Base-by-base conservation (phyloP, 2,797 vertebrate species). In the Falco columbarius region DNA sequence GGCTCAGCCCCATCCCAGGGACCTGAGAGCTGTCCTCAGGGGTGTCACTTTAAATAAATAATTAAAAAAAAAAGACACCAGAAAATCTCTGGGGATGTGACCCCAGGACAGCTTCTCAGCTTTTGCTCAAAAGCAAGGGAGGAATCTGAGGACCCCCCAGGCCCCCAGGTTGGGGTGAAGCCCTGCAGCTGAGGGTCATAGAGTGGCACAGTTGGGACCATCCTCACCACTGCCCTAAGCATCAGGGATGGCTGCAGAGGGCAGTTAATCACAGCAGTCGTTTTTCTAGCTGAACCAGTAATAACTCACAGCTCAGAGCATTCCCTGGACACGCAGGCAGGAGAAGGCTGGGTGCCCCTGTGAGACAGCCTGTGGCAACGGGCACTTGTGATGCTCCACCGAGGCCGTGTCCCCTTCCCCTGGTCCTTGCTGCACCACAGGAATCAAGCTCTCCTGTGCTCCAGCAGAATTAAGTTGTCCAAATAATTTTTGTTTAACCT, bases 161-260 rank as follows among this genome's bases (percentile, higher is more conserved):
- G 27, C 14, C 24, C 42, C 49, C 6, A 4, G 26, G 27, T 52
- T 20, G 15, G 51, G 58, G 30, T 27, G 51, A 65, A 42, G 51
- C 74, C 44, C 16, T 12, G 30, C 0, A 2, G 19, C 44, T 0
- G 0, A 15, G 8, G 27, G 10, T 8, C 3, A 12, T 6, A 8
- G 71, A 19, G 46, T 2, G 12, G 36, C 32, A 5, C 0, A 27
- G 32, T 6, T 30, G 73, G 38, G n/a, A 30, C 52, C n/a, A 7
- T 16, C 59, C 29, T 54, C 38, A 5, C 10, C 23, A 1, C 81
- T 26, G 29, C 27, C 66, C 51, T 16, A 3, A n/a, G 65, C 51
- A 14, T 29, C n/a, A 8, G 6, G 58, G 44, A 10, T 14, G 72
- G 51, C 54, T 61, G 67, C 1, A 1, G 74, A 16, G 54, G 32